Evolutionary conservation across 2,888 invertebrate species (phyloP).

Genomic region (Siphonodentalium dalli): DNA sequence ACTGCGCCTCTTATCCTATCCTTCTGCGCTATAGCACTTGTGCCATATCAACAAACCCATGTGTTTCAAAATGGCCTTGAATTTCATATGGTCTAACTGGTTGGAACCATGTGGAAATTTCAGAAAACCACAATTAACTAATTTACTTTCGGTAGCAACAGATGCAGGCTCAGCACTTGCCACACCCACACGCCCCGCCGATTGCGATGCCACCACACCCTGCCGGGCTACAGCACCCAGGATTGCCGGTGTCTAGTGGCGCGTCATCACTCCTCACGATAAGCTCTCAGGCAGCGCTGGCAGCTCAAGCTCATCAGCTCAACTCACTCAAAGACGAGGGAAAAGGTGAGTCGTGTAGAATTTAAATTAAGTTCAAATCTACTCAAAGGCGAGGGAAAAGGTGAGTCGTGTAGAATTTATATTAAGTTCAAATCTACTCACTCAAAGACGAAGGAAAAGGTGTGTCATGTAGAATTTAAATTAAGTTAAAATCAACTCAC

Average conservation of each 20-base stretch:
- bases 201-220: slow-evolving; percentile 64
- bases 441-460: slow-evolving; percentile 62
- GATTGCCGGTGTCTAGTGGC: slow-evolving; percentile 48
- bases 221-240: slow-evolving; percentile 59
- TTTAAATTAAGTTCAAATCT: too few species aligned
- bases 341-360: slow-evolving; percentile 53
- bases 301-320: slow-evolving; percentile 42
- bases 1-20: too few species aligned
- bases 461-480: too few species aligned
- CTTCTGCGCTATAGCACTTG: too few species aligned
- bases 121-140: too few species aligned
- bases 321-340: slow-evolving; percentile 55
- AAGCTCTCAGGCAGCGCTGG: slow-evolving; percentile 44
- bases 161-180: slow-evolving; percentile 89
- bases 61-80: too few species aligned
- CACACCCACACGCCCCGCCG: slow-evolving; percentile 60
- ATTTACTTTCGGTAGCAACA: too few species aligned
- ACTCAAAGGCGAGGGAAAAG: slow-evolving; percentile 59
- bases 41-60: too few species aligned
- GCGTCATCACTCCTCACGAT: slow-evolving; percentile 63
- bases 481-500: slow-evolving; percentile 34
- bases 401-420: too few species aligned
- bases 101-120: too few species aligned
- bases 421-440: too few species aligned
- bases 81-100: too few species aligned